A percentile compares a stretch with the other conserved stretches of the same genome.
These are phyloP conservation scores for Mythimna loreyi DNA, from an alignment of 2,888 invertebrate species.

Conservation along the genomic window DNA sequence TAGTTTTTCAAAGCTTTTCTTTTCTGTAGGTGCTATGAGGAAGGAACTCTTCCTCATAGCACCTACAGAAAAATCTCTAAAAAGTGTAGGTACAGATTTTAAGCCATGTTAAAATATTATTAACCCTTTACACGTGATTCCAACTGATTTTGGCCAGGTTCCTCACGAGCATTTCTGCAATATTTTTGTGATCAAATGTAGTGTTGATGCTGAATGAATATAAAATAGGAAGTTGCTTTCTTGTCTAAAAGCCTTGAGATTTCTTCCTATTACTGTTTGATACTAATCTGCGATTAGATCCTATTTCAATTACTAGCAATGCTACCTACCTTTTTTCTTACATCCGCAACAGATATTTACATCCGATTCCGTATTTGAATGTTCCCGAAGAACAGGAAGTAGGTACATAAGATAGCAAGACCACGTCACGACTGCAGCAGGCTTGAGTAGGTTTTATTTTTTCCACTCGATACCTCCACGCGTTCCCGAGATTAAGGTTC, in stretches of 20 bases:
- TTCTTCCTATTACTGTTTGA: slow-evolving; percentile 50
- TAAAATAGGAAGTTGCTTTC: slow-evolving; percentile 58
- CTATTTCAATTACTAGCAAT: slow-evolving; percentile 1
- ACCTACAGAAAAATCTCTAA: too few relatives aligned
- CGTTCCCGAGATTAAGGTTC: too few relatives aligned
- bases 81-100: too few relatives aligned
- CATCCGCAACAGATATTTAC: slow-evolving; percentile 4
- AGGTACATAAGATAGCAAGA: neutral
- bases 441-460: too few relatives aligned
- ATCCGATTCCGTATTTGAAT: slow-evolving; percentile 25
- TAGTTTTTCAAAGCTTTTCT: too few relatives aligned
- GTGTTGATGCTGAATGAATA: slow-evolving; percentile 39
- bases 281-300: slow-evolving; percentile 6
- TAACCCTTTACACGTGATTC: too few relatives aligned
- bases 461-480: too few relatives aligned
- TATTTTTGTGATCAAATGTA: slow-evolving; percentile 28
- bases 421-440: neutral
- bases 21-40: too few relatives aligned
- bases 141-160: too few relatives aligned
- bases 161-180: neutral
- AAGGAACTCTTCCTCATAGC: too few relatives aligned
- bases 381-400: slow-evolving; percentile 2
- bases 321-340: neutral
- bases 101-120: too few relatives aligned
- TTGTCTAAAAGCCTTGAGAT: slow-evolving; percentile 53